phyloP scores from a whole-genome alignment of 2,888 invertebrate genomes.

The Drosophila subsilvestris region DNA sequence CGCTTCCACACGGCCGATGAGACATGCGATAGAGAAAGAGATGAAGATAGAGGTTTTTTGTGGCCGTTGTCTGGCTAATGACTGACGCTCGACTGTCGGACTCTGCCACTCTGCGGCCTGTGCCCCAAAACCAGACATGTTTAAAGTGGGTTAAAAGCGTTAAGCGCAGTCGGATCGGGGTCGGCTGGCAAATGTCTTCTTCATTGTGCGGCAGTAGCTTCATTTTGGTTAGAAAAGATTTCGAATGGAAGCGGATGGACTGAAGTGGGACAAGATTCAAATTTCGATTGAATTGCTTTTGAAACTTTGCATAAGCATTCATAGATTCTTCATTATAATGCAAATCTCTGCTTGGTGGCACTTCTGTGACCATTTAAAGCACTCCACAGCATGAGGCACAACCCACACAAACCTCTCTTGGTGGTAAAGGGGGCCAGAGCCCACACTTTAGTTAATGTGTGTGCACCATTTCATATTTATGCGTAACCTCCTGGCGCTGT shows the following conservation, averaged over 20 bases:
- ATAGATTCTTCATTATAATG: conserved; percentile 5
- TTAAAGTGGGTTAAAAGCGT: conserved; percentile 74
- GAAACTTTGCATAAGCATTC: not conserved
- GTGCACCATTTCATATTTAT: conserved; percentile 75
- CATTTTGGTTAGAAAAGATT: conserved; percentile 22
- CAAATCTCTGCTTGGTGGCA: conserved; percentile 12
- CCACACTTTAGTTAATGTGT: conserved; percentile 74
- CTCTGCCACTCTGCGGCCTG: conserved; percentile 1
- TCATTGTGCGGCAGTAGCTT: conserved; percentile 8
- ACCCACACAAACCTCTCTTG: not conserved
- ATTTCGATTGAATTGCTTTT: not conserved
- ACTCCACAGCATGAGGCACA: conserved; percentile 2
- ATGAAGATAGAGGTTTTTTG: conserved; percentile 44
- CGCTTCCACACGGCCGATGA: conserved; percentile 55
- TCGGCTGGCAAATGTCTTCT: conserved; percentile 46
- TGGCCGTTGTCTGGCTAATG: conserved; percentile 59
- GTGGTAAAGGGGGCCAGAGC: conserved; percentile 5
- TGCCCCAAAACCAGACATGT: conserved; percentile 74
- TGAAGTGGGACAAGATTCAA: not conserved
- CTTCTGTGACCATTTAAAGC: conserved; percentile 16
- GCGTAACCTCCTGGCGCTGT: conserved; percentile 62
- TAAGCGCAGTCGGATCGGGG: conserved; percentile 35
- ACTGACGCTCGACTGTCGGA: conserved; percentile 39
- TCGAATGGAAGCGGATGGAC: conserved; percentile 8
- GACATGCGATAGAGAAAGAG: conserved; percentile 66